Percentiles rank a stretch among this genome's conserved stretches.
These are phyloP conservation scores for Paralichthys olivaceus DNA, from an alignment of 2,113 vertebrate species.

Conservation along the genomic window DNA sequence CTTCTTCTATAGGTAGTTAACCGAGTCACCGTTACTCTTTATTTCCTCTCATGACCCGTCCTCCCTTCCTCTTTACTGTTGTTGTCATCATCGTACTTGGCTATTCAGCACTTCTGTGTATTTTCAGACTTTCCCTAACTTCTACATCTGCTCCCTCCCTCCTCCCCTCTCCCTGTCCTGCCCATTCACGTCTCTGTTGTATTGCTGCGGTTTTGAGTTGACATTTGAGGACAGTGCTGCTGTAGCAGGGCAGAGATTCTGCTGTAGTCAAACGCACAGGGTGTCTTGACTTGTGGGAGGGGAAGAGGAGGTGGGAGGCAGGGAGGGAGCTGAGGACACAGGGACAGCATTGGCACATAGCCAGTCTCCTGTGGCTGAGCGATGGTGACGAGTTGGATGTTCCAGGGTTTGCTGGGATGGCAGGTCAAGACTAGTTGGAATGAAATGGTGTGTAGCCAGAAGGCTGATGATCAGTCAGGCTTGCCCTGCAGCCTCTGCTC, in stretches of 20 bases:
- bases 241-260: conserved; percentile 67
- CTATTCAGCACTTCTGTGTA: not conserved
- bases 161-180: not conserved
- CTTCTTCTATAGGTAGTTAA: conserved; percentile 86
- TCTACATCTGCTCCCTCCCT: conserved; percentile 1
- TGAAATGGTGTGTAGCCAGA: conserved; percentile 30
- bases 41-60: not conserved
- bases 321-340: conserved; percentile 36
- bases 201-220: conserved; percentile 62
- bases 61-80: conserved; percentile 9
- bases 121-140: conserved; percentile 17
- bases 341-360: conserved; percentile 27
- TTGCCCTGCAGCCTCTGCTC: conserved; percentile 27
- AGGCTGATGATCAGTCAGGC: conserved; percentile 23
- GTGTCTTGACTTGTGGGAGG: conserved; percentile 53
- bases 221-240: conserved; percentile 75
- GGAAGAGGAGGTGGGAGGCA: conserved; percentile 12
- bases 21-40: not conserved
- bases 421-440: conserved; percentile 7
- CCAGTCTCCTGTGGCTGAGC: conserved; percentile 32
- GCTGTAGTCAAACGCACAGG: conserved; percentile 60
- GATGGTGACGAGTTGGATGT: not conserved
- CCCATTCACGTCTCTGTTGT: conserved; percentile 42
- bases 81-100: not conserved
- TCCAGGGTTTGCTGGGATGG: conserved; percentile 24